Base-by-base conservation (phyloP, 2,113 vertebrate genomes). In the Glaucidium brasilianum region DNA sequence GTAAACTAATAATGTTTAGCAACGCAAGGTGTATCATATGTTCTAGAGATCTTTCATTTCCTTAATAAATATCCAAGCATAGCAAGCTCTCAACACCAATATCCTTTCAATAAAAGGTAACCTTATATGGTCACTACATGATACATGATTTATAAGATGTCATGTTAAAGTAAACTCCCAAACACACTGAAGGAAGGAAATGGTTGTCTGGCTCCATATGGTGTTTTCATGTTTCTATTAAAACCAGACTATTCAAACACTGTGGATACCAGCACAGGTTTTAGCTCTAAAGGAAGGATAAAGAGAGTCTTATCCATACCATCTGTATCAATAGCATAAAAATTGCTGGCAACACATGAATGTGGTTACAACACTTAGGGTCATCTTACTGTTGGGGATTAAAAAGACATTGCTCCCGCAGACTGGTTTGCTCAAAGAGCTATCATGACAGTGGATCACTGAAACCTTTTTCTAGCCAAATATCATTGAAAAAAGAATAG, bases 101-200 rank as follows among this genome's bases (percentile, higher is more conserved):
- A 96, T 96, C 93, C 88, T 96, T 96, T 96, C 96, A 96, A 97
- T 97, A 97, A 97, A 92, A 96, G 94, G 85, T 82, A 97, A 92
- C 95, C 94, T 91, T 97, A 97, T 96, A 94, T 92, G 94, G 94
- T 96, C 94, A 94, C 85, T 96, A 92, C 79, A 94, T 53, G 91
- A 97, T 97, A 85, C 94, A 97, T 96, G 96, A 97, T 97, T 98
- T 97, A 96, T 98, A 96, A 96, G 95, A 94, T 96, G 95, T 95
- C 95, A 97, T 83, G 95, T 96, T 96, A 89, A 96, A 92, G 94
- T 92, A 92, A 96, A 95, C 75, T 94, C 95, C 87, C 85, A 78
- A 94, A 92, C 85, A 92, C 75, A 59, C 79, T 83, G 88, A 95
- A 75, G 94, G 84, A 94, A 94, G 94, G 77, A 97, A 96, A 93